Base-by-base conservation (phyloP, 2,888 invertebrate genomes). In the Piscicola geometra region DNA sequence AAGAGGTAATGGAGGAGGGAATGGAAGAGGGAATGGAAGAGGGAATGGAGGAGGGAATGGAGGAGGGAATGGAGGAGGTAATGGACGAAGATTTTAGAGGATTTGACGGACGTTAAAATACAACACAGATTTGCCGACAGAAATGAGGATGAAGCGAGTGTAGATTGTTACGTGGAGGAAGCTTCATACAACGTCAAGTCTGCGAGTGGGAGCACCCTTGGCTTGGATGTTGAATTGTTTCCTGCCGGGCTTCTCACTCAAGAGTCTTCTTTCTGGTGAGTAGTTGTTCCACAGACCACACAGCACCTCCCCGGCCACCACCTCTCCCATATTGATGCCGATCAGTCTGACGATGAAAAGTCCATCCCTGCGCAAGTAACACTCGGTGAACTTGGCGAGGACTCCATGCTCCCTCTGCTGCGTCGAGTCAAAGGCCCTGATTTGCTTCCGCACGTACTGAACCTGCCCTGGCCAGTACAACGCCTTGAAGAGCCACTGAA, bases 241-340 rank as follows among this genome's bases (percentile, higher is more conserved):
- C 28, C 78, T 75, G 30, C 80, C 80, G 2, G 80, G 80, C 69
- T 80, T 80, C 76, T 80, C 80, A 28, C 79, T 78, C 36, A 80
- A 79, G 60, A 80, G 75, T 69, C 80, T 71, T 69, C 81, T 75
- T 77, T 81, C 81, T 30, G 81, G 81, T 50, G 81, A 80, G 77
- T 81, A 81, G 76, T 80, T 81, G 75, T 80, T 81, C 81, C 81
- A 81, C 33, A 81, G 78, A 36, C 81, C 81, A 64, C 80, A 81
- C 30, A 80, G 77, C 64, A 80, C 78, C 76, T 81, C 81, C 12
- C 81, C 81, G 41, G 81, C 81, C 21, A 81, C 79, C 30, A 81
- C 80, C 75, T 81, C 81, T 41, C 81, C 81, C 78, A 80, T 78
- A 77, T 81, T 81, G 72, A 81, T 81, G 12, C 81, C 80, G 32